phyloP scores from a whole-genome alignment of 2,888 invertebrate genomes.

The Sminthurinus aureus region DNA sequence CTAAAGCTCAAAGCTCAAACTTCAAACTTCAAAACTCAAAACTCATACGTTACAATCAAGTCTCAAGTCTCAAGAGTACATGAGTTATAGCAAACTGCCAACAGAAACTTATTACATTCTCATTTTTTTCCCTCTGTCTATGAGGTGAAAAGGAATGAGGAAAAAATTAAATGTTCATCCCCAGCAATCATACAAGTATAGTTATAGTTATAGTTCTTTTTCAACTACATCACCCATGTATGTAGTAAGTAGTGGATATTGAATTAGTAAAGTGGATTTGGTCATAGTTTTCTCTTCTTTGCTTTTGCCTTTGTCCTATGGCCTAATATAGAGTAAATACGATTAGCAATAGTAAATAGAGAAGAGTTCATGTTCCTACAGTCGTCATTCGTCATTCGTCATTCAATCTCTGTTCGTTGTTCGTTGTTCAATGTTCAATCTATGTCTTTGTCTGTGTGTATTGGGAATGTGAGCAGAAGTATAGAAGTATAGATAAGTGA shows the following conservation, averaged over 20 bases:
- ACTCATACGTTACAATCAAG: constrained; percentile 27
- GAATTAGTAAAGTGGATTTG: too few relatives aligned
- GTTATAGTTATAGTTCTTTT: neutral
- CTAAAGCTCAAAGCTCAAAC: neutral
- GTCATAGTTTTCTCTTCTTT: neutral
- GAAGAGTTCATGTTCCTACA: neutral
- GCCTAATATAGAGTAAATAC: constrained; percentile 2
- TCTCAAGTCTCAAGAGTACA: neutral
- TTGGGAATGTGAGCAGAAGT: too few relatives aligned
- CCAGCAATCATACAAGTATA: neutral
- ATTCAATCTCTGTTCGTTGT: neutral
- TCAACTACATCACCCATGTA: neutral
- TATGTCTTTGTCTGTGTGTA: neutral
- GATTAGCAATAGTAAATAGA: neutral
- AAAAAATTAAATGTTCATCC: constrained; percentile 12
- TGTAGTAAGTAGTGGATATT: neutral
- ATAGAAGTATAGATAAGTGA: neutral
- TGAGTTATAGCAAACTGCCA: constrained; percentile 33
- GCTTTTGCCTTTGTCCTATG: neutral
- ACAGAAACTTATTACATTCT: constrained; percentile 9
- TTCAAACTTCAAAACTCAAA: neutral
- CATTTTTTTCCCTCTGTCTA: too few relatives aligned
- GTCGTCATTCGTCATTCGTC: neutral
- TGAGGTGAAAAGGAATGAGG: neutral
- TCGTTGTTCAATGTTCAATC: neutral